Base-by-base conservation (phyloP, 1,140 invertebrate genomes). In the Berghia stephanieae region DNA sequence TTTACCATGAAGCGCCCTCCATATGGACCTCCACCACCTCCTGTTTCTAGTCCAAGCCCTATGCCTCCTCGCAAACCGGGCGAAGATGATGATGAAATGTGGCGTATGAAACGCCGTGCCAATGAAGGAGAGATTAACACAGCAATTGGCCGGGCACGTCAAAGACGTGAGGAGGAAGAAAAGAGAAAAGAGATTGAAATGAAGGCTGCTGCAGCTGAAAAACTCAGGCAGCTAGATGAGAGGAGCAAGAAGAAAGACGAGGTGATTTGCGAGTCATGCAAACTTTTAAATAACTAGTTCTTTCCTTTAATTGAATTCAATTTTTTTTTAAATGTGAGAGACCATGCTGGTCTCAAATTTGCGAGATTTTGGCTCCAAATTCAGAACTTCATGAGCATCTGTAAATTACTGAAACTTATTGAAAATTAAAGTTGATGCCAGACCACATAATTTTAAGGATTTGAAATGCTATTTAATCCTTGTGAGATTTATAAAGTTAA, bases 161-260 rank as follows among this genome's bases (percentile, higher is more conserved):
- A 94, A 79, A 91, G 94, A 18, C 93, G 94, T 81, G 94, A 95
- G 83, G 94, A 96, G 83, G 94, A 95, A 85, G 94, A 96, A 84
- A 93, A 94, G 81, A 92, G 93, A 67, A 94, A 92, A 82, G 92
- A 93, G 79, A 91, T 92, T 78, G 91, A 87, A 40, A 80, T 87
- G 75, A 86, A 85, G 74, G 86, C 92, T 16, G 93, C 92, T 42
- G 91, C 91, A 18, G 83, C 82, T 49, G 92, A 93, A 75, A 93
- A 93, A 83, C 83, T 93, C 24, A 91, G 92, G 79, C 90, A 92
- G 82, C 83, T 93, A 2, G 92, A 93, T 72, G 91, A 93, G 75
- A 92, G 92, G 77, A 79, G 82, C n/a, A 81, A 82, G 67, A 87
- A 92, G 81, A 84, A 55, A 42, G 52, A 70, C 3, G 66, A 60